These are phyloP conservation scores for Acheta domesticus DNA, from an alignment of 2,888 invertebrate genomes.

Conservation along the genomic window DNA sequence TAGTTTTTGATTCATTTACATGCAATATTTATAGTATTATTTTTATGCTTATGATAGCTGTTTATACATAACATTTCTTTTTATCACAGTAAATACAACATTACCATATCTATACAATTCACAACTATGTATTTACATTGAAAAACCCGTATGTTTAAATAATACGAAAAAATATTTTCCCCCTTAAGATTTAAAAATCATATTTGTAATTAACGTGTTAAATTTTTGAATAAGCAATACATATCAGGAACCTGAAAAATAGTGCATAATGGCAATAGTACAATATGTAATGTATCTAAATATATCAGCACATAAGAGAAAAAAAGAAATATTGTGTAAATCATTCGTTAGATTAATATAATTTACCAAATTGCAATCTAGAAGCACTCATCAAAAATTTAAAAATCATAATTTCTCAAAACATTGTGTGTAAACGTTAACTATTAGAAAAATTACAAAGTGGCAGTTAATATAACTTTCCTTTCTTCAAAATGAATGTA, in stretches of 20 bases:
- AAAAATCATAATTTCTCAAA: too few species aligned
- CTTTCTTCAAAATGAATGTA: too few species aligned
- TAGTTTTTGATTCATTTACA: neutral
- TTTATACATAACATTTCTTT: conserved; percentile 6
- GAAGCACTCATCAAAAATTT: too few species aligned
- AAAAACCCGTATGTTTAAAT: conserved; percentile 10
- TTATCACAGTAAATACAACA: neutral
- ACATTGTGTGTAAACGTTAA: too few species aligned
- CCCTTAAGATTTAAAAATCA: neutral
- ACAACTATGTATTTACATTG: neutral
- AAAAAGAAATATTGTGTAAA: too few species aligned
- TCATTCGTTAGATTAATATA: too few species aligned
- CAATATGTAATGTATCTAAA: too few species aligned
- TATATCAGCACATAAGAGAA: too few species aligned
- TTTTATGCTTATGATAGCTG: neutral
- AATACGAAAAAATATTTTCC: neutral
- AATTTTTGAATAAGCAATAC: neutral
- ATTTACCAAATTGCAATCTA: too few species aligned
- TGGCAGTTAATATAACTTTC: too few species aligned
- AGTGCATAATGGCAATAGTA: too few species aligned
- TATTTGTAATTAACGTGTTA: neutral
- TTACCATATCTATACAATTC: conserved; percentile 1
- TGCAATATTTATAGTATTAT: neutral
- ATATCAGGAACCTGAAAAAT: neutral
- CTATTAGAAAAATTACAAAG: too few species aligned